Conservation (phyloP, 2,888 invertebrate species). For the Silvanus unidentatus region DNA sequence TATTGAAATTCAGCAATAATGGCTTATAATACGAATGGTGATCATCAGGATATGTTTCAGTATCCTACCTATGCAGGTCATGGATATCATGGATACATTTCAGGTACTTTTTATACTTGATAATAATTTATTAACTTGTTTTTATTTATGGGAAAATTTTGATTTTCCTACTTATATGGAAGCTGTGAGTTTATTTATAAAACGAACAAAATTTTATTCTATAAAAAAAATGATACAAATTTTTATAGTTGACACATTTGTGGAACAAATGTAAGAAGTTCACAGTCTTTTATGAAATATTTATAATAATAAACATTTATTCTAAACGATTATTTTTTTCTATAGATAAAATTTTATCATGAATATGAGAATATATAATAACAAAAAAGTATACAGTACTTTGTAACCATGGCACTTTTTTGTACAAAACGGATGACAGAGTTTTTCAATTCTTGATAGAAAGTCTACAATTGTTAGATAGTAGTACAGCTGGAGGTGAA, state of each 20-base stretch:
- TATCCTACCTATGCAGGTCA: conserved; percentile 33
- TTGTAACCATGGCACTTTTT: not conserved
- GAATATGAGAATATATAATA: not conserved
- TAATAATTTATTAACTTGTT: too few species aligned
- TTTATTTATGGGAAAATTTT: not conserved
- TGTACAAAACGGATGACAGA: too few species aligned
- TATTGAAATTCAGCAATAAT: conserved; percentile 21
- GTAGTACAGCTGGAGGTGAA: conserved; percentile 34
- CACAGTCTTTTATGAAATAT: conserved; percentile 20
- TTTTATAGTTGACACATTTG: conserved; percentile 22
- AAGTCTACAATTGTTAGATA: conserved; percentile 29
- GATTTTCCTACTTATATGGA: not conserved
- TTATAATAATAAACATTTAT: conserved; percentile 24
- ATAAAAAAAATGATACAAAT: conserved; percentile 2
- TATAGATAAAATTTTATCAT: not conserved
- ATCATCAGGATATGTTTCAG: conserved; percentile 38
- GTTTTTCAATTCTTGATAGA: too few species aligned
- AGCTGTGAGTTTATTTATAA: not conserved
- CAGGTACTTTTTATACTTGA: too few species aligned
- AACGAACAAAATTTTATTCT: not conserved
- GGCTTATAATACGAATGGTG: conserved; percentile 37
- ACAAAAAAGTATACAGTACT: not conserved
- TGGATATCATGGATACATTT: conserved; percentile 33
- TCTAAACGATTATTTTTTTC: conserved; percentile 1
- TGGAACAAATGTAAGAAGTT: conserved; percentile 23